phyloP scores from a whole-genome alignment of 2,113 vertebrate species.

The Protobothrops flavoviridis region DNA sequence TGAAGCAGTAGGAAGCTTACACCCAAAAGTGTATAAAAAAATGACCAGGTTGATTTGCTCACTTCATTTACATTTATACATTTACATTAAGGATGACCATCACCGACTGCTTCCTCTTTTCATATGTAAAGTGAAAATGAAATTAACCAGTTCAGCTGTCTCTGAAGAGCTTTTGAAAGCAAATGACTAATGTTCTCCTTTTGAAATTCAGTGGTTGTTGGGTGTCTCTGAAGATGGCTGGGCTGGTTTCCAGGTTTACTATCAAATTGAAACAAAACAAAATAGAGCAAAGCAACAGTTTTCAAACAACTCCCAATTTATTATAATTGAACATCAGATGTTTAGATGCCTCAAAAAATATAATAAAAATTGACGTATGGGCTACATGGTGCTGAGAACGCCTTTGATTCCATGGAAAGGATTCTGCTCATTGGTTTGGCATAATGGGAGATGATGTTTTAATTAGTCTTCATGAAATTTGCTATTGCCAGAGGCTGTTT shows the following conservation, averaged over 20 bases:
- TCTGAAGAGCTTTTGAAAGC: neutral
- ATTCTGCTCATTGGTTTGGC: neutral
- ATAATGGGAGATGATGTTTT: neutral
- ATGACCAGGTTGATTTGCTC: neutral
- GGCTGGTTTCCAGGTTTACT: neutral
- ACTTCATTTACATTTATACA: neutral
- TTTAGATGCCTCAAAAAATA: neutral
- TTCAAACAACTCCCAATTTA: neutral
- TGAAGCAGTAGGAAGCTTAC: neutral
- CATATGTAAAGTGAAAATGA: neutral
- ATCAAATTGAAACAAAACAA: neutral
- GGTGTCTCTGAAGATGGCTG: neutral
- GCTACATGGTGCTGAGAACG: neutral
- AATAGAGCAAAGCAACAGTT: neutral
- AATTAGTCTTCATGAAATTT: neutral
- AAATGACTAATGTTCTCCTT: neutral
- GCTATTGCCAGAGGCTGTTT: neutral
- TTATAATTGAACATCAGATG: neutral
- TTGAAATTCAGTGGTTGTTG: neutral
- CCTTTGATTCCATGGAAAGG: neutral
- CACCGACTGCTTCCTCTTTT: neutral
- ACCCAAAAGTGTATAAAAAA: neutral
- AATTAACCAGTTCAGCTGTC: neutral
- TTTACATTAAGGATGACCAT: constrained; percentile 9
- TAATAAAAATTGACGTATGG: neutral